Conservation (phyloP, 2,113 vertebrate species). For the Sakesphorus luctuosus region DNA sequence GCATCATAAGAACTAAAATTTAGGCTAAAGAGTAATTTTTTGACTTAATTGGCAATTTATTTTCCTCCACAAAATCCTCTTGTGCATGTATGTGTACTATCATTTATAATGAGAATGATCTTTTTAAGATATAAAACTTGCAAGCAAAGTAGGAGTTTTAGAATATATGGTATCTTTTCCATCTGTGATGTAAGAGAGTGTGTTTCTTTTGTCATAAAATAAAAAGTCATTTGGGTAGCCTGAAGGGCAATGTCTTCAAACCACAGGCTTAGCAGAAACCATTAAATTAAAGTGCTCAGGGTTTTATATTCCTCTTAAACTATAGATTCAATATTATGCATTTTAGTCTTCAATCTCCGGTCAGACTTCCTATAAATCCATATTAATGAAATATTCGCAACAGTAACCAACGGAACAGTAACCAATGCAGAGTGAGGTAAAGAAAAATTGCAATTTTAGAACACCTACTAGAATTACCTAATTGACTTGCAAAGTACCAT, state of each 20-base stretch:
- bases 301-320: conserved; percentile 52
- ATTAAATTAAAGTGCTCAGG: conserved; percentile 54
- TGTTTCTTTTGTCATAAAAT: background rate
- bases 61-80: background rate
- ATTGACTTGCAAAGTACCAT: background rate
- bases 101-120: background rate
- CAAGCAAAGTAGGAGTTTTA: background rate
- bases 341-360: conserved; percentile 33
- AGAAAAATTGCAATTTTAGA: conserved; percentile 47
- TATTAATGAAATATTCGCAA: conserved; percentile 55
- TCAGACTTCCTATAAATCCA: conserved; percentile 51
- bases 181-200: background rate
- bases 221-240: conserved; percentile 13
- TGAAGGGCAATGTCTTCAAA: conserved; percentile 1
- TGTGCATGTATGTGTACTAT: background rate
- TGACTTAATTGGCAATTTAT: background rate
- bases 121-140: background rate
- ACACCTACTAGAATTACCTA: background rate
- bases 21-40: background rate
- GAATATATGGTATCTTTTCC: background rate
- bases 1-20: background rate
- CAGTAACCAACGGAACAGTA: background rate
- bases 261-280: background rate
- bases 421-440: background rate
- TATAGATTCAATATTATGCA: background rate